phyloP scores from a whole-genome alignment of 2,113 vertebrate genomes.

The Piprites chloris region DNA sequence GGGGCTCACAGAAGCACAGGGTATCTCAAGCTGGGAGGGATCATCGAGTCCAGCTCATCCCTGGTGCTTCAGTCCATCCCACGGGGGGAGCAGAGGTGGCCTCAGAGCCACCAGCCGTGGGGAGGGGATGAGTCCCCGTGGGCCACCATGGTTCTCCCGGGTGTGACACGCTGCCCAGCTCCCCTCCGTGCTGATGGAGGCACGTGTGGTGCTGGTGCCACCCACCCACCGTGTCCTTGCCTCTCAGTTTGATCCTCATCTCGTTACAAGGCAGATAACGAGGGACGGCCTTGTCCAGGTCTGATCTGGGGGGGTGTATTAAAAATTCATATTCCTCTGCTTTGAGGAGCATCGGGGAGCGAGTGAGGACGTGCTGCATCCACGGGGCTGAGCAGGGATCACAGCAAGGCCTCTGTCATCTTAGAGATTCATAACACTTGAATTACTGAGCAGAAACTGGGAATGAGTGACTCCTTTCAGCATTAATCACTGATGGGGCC shows the following conservation, averaged over 20 bases:
- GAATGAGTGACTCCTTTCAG: background rate
- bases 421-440: background rate
- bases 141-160: background rate
- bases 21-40: rapidly evolving
- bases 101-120: background rate
- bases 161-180: background rate
- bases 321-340: background rate
- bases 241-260: background rate
- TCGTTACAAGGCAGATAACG: background rate
- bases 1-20: background rate
- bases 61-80: background rate
- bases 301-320: background rate
- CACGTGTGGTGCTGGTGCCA: background rate
- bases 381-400: background rate
- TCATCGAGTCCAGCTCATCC: background rate
- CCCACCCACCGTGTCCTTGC: rapidly evolving
- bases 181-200: background rate
- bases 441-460: background rate
- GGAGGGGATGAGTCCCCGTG: background rate
- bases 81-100: rapidly evolving
- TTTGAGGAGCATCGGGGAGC: rapidly evolving
- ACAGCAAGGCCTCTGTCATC: background rate
- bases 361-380: background rate
- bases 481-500: background rate
- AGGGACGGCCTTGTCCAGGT: background rate